Conservation (phyloP, 2,113 vertebrate genomes). For the Zosterops hypoxanthus region DNA sequence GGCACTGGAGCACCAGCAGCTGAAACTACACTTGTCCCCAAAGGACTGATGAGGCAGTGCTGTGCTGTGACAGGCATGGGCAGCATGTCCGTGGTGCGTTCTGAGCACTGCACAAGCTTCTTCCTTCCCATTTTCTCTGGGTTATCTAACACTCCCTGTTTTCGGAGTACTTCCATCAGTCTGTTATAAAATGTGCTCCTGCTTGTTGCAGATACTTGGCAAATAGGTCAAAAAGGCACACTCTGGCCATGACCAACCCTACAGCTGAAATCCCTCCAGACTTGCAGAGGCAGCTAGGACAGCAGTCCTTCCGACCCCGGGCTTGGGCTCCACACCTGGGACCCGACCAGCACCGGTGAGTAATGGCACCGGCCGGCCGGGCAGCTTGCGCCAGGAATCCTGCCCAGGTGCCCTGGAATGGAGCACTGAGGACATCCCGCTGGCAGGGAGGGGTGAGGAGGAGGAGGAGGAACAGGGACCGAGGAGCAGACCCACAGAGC, state of each 20-base stretch:
- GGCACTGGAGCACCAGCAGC: neutral
- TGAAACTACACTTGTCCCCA: neutral
- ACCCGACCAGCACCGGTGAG: constrained; percentile 95
- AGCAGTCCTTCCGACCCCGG: constrained; percentile 92
- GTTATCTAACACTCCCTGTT: constrained; percentile 65
- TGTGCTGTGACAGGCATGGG: neutral
- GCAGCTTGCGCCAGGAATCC: constrained; percentile 41
- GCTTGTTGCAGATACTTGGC: constrained; percentile 97
- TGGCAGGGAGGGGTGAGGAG: constrained; percentile 47
- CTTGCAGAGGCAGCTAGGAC: constrained; percentile 89
- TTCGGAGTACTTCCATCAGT: constrained; percentile 65
- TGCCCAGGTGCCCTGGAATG: neutral
- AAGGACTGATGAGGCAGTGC: neutral
- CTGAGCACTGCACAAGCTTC: constrained; percentile 23
- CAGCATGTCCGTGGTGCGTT: neutral
- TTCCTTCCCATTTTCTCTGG: constrained; percentile 8
- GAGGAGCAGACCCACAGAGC: neutral
- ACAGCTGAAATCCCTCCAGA: constrained; percentile 92
- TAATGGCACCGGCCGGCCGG: constrained; percentile 72
- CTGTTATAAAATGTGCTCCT: constrained; percentile 80
- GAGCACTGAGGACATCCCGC: constrained; percentile 34
- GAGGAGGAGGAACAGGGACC: neutral
- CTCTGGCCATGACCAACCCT: constrained; percentile 93
- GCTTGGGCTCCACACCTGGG: constrained; percentile 88
- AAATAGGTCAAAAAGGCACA: constrained; percentile 99